These are phyloP conservation scores for Glyphotaelius pellucidus DNA, from an alignment of 2,888 invertebrate species.

Conservation along the genomic window DNA sequence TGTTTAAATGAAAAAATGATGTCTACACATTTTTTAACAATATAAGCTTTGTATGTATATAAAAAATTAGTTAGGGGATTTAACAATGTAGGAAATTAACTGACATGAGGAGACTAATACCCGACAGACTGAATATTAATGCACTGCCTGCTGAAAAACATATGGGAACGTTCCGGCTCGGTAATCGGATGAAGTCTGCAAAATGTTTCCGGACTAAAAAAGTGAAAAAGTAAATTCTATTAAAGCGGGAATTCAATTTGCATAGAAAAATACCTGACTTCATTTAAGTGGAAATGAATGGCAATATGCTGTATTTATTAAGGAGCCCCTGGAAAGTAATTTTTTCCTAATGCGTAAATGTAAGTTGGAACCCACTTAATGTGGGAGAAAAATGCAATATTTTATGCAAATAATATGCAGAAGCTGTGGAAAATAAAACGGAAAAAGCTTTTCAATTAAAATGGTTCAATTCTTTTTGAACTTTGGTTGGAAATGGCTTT, in stretches of 20 bases:
- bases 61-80: background rate
- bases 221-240: conserved; percentile 9
- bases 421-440: background rate
- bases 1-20: background rate
- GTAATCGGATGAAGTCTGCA: conserved; percentile 42
- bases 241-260: conserved; percentile 33
- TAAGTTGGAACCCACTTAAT: background rate
- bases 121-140: background rate
- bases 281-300: conserved; percentile 5
- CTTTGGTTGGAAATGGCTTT: background rate
- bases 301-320: background rate
- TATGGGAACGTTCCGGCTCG: background rate
- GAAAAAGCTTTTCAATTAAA: background rate
- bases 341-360: background rate
- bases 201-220: conserved; percentile 31
- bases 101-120: background rate
- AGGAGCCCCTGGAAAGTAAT: background rate
- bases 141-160: background rate
- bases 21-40: background rate
- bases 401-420: background rate
- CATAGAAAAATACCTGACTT: conserved; percentile 33
- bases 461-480: background rate
- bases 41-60: background rate
- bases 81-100: background rate
- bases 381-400: background rate